Evolutionary conservation across 2,797 vertebrate genomes (phyloP).

Genomic region (Tenualosa thibaudeaui): DNA sequence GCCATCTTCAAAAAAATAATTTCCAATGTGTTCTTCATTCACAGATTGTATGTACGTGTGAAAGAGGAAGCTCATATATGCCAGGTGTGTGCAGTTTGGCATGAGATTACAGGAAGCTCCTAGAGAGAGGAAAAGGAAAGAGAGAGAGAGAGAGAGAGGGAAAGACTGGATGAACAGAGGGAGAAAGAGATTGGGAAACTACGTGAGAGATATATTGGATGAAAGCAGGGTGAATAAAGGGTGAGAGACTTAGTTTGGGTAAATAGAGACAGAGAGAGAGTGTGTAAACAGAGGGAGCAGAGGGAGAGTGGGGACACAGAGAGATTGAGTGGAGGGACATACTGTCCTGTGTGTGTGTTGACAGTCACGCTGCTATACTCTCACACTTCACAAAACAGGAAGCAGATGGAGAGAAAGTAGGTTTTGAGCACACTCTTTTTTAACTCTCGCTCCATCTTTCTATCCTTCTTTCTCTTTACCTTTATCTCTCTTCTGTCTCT

Average conservation of each 20-base stretch:
- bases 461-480: conserved; percentile 17
- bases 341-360: conserved; percentile 22
- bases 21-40: neutral
- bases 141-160: neutral
- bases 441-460: conserved; percentile 12
- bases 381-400: conserved; percentile 38
- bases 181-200: neutral
- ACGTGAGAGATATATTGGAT: too few relatives aligned
- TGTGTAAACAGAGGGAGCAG: neutral
- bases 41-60: neutral
- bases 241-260: neutral
- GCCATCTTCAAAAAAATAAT: too few relatives aligned
- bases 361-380: conserved; percentile 30
- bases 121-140: neutral
- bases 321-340: neutral
- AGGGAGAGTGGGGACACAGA: neutral
- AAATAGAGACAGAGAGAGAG: neutral
- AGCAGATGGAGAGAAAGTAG: conserved; percentile 62
- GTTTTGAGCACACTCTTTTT: conserved; percentile 39
- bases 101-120: neutral
- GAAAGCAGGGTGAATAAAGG: too few relatives aligned
- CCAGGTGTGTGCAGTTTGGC: neutral
- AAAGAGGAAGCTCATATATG: neutral
- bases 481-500: conserved; percentile 32
- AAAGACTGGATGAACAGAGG: neutral